Evolutionary conservation across 2,797 vertebrate genomes (phyloP).

Genomic region (Tamandua tetradactyla): DNA sequence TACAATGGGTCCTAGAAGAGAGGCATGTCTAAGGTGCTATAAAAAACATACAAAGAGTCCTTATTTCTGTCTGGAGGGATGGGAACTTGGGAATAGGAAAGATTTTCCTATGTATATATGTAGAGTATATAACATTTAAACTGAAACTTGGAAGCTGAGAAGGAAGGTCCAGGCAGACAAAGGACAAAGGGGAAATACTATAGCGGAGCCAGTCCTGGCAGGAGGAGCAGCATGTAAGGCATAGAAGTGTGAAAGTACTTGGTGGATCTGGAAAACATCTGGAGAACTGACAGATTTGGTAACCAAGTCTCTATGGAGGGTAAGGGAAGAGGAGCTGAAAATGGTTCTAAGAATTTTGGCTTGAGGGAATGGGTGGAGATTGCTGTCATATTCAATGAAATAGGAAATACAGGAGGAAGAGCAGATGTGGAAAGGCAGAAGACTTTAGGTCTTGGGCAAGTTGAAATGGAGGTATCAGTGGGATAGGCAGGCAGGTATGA

Average conservation of each 20-base stretch:
- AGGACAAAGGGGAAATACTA: not conserved
- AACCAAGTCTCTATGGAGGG: not conserved
- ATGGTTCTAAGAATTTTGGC: not conserved
- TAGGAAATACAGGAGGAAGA: not conserved
- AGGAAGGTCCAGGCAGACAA: constrained; percentile 3
- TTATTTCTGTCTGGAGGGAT: not conserved
- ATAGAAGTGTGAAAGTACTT: not conserved
- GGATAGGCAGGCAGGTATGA: not conserved
- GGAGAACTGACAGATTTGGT: constrained; percentile 48
- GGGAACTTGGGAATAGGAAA: not conserved
- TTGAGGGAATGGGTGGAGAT: not conserved
- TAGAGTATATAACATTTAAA: not conserved
- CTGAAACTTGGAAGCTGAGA: constrained; percentile 2
- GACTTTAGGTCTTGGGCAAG: not conserved
- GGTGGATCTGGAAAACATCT: constrained; percentile 13
- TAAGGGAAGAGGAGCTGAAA: constrained; percentile 37
- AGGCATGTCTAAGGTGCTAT: not conserved
- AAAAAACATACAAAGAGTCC: not conserved
- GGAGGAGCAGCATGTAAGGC: not conserved
- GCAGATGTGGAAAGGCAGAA: constrained; percentile 13
- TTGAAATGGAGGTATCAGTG: not conserved
- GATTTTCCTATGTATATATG: no score
- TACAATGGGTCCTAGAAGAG: not conserved
- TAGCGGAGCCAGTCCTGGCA: not conserved
- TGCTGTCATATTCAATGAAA: not conserved